A percentile compares a stretch with the other conserved stretches of the same genome.
Conservation (phyloP, 2,888 invertebrate genomes). For the Caenorhabditis panamensis region DNA sequence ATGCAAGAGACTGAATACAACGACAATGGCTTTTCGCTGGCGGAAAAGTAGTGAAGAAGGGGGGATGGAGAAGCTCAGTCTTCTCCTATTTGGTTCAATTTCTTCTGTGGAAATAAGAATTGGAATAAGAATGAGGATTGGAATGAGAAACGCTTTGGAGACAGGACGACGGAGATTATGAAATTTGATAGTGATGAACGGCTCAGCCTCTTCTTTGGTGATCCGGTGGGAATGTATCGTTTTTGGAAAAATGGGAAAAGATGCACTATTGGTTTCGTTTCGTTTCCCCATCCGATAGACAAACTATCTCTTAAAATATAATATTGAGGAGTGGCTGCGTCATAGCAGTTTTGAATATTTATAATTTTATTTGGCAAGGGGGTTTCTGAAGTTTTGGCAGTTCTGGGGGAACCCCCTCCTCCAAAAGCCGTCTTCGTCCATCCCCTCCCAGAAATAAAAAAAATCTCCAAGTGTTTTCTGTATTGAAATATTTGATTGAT, state of each 20-base stretch:
- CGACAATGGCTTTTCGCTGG: conserved; percentile 40
- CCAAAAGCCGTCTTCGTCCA: no score
- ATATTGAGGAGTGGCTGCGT: conserved; percentile 19
- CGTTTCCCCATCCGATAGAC: conserved; percentile 27
- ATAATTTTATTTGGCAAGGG: not conserved
- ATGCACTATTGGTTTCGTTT: conserved; percentile 9
- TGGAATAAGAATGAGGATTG: no score
- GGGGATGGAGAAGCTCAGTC: conserved; percentile 7
- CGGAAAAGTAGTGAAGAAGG: conserved; percentile 16
- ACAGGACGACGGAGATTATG: conserved; percentile 33
- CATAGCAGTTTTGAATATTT: conserved; percentile 4
- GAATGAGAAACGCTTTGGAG: conserved; percentile 1
- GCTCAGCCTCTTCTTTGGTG: conserved; percentile 34
- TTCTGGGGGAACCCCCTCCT: no score
- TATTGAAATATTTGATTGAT: conserved; percentile 45
- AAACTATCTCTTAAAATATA: conserved; percentile 37
- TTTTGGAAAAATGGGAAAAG: not conserved
- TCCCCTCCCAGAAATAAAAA: not conserved
- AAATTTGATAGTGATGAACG: conserved; percentile 58
- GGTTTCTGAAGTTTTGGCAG: no score
- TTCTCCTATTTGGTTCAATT: conserved; percentile 16
- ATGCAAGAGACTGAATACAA: not conserved
- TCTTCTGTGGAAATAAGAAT: not conserved
- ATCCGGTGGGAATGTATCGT: conserved; percentile 43
- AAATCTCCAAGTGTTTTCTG: conserved; percentile 9